Conservation (phyloP, 1,140 invertebrate genomes). For the Camponotus vicinus region DNA sequence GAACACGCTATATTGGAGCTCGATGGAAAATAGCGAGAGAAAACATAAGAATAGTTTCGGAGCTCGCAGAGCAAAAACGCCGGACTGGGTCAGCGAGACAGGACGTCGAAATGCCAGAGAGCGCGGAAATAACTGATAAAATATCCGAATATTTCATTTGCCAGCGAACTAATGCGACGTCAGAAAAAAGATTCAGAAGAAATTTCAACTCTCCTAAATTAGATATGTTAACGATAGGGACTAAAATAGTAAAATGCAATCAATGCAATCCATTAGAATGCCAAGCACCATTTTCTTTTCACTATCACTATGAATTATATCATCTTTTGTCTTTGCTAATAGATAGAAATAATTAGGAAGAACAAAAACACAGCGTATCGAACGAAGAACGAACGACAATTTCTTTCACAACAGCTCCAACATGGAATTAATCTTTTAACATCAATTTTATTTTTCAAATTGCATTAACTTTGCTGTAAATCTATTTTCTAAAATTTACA, state of each 20-base stretch:
- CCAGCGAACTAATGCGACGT: constrained; percentile 26
- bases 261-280: constrained; percentile 15
- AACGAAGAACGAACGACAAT: neutral
- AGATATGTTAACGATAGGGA: constrained; percentile 44
- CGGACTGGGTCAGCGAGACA: constrained; percentile 47
- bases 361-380: no score
- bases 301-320: constrained; percentile 20
- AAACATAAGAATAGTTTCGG: constrained; percentile 53
- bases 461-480: neutral
- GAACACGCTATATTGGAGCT: constrained; percentile 28
- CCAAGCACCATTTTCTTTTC: neutral
- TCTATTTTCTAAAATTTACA: neutral
- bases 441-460: constrained; percentile 37
- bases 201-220: constrained; percentile 26
- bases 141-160: constrained; percentile 56
- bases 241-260: constrained; percentile 17
- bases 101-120: constrained; percentile 49
- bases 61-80: constrained; percentile 23
- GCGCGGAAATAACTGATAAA: constrained; percentile 61
- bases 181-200: constrained; percentile 47
- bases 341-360: neutral
- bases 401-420: neutral
- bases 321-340: constrained; percentile 26
- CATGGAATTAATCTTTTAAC: constrained; percentile 22
- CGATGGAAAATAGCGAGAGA: constrained; percentile 38